Evolutionary conservation across 2,797 vertebrate species (phyloP), one percentile per base, ranked within the genome.

Genomic region (Luscinia luscinia): DNA sequence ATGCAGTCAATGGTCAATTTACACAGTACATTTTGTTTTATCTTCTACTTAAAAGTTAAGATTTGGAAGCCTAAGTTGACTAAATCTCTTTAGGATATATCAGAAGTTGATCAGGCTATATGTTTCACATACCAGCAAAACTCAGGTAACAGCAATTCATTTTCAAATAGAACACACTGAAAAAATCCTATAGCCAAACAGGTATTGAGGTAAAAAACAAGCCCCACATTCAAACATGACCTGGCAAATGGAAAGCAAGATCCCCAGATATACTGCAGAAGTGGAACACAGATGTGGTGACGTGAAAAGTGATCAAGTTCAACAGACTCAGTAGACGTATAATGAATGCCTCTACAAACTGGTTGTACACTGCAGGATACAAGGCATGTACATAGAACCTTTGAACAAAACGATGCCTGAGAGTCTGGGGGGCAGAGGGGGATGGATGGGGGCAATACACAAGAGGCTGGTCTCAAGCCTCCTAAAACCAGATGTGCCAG

Each of bases 391-490:
- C 13, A 13, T 1, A 9, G 5, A 4, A 18, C 17, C 23, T 72
- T 64, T 5, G 40, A 64, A 51, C 14, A 61, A 61, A 83, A 51
- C 8, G 34, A 19, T 58, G 17, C 24, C 41, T 9, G 13, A 74
- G 16, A 52, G 13, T 13, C 32, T 16, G 13, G 5, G 46, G 3
- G n/a, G 5, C 1, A 0, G 8, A 2, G 2, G 3, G 5, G 21
- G 10, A 13, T 0, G 2, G 6, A 30, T 12, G 2, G 17, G 16
- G 7, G 22, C n/a, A 63, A 38, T 0, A 48, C 4, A 14, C 10
- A 57, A 67, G 30, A 57, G 19, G 15, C 2, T 74, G 41, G 78
- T 30, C 11, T 54, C 9, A 57, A 86, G 27, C 14, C 23, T 83
- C 28, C 76, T n/a, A 10, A 61, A 88, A 43, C 32, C 52, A 91